These are phyloP conservation scores for Cyprinodon variegatus DNA, from an alignment of 2,113 vertebrate genomes.

Conservation along the genomic window DNA sequence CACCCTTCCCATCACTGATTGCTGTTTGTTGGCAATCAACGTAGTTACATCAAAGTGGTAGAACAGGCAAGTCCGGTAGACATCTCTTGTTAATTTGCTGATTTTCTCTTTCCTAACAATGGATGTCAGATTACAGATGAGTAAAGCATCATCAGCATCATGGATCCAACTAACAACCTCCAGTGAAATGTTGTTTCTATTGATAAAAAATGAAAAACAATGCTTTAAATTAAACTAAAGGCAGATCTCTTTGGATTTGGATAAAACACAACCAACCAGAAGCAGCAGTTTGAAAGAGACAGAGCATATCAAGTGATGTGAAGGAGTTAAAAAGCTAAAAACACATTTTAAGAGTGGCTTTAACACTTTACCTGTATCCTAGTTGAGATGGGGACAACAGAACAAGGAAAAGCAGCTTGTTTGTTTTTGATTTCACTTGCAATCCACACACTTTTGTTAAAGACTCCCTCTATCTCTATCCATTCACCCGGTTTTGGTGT, in stretches of 20 bases:
- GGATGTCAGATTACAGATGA: background rate
- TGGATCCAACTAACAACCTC: background rate
- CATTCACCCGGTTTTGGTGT: constrained; percentile 31
- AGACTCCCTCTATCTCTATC: constrained; percentile 19
- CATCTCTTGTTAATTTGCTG: background rate
- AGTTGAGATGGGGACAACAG: constrained; percentile 20
- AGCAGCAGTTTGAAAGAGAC: background rate
- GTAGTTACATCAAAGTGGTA: constrained; percentile 13
- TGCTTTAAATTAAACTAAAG: background rate
- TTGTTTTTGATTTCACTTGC: constrained; percentile 7
- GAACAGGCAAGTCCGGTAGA: constrained; percentile 23
- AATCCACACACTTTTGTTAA: constrained; percentile 37
- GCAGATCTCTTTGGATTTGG: background rate
- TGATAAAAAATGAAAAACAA: background rate
- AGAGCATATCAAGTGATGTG: too few relatives aligned
- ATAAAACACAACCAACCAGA: background rate
- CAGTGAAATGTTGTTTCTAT: background rate
- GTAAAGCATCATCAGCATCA: background rate
- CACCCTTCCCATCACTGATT: constrained; percentile 45
- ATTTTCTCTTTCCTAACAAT: background rate
- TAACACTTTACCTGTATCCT: constrained; percentile 67
- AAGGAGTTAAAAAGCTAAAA: constrained; percentile 1
- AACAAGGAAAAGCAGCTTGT: constrained; percentile 24
- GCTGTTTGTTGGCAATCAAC: constrained; percentile 28
- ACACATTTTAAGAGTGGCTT: constrained; percentile 1